Percentiles rank a stretch among this genome's conserved stretches.
phyloP scores from a whole-genome alignment of 2,888 invertebrate genomes.

The Lasioglossum villosulum region DNA sequence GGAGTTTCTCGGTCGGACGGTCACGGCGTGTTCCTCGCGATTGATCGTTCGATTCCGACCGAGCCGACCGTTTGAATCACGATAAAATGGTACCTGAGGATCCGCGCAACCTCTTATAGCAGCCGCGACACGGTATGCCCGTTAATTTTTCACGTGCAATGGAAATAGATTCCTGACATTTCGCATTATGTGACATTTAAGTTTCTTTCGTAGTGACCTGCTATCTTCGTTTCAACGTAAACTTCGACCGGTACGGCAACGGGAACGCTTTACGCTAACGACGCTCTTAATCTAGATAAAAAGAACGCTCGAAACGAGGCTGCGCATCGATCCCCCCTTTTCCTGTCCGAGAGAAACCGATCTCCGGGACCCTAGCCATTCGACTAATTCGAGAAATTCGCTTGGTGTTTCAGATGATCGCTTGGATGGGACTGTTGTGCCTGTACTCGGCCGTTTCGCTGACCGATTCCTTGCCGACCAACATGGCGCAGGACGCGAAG shows the following conservation, averaged over 20 bases:
- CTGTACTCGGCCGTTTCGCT: slow-evolving; percentile 71
- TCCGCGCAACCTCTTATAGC: slow-evolving; percentile 44
- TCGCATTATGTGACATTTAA: slow-evolving; percentile 69
- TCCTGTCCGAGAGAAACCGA: neutral
- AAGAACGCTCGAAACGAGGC: neutral
- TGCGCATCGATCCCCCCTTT: neutral
- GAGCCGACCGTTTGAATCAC: neutral
- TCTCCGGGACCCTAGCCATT: neutral
- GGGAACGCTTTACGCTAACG: slow-evolving; percentile 19
- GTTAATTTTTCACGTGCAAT: slow-evolving; percentile 64
- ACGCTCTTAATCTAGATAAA: slow-evolving; percentile 12
- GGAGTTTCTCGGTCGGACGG: neutral
- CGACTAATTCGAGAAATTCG: neutral
- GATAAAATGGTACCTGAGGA: slow-evolving; percentile 15
- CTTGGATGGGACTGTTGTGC: slow-evolving; percentile 71
- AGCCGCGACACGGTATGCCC: slow-evolving; percentile 40
- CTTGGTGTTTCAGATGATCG: slow-evolving; percentile 72
- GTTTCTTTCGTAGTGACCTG: slow-evolving; percentile 56
- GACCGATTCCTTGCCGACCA: slow-evolving; percentile 76
- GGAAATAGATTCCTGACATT: slow-evolving; percentile 71
- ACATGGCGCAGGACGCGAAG: slow-evolving; percentile 77
- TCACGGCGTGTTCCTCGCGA: neutral
- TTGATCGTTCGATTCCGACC: slow-evolving; percentile 7
- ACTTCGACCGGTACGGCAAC: slow-evolving; percentile 32
- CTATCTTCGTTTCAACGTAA: slow-evolving; percentile 58